A percentile compares a stretch with the other conserved stretches of the same genome.
Conservation (phyloP, 2,888 invertebrate genomes). For the Lordiphosa fenestrarum region DNA sequence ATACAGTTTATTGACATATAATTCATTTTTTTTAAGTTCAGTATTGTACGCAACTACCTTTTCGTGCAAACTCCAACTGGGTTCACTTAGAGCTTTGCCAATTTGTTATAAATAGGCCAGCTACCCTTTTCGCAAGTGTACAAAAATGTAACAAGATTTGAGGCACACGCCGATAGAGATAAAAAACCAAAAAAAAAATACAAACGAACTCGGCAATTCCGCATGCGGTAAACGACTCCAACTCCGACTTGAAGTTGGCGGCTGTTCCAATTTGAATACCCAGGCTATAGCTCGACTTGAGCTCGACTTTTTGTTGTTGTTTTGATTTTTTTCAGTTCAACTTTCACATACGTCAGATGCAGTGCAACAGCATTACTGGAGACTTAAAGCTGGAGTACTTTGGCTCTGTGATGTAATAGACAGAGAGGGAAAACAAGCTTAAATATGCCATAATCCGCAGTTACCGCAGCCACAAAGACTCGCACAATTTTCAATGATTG, state of each 20-base stretch:
- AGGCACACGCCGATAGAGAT: constrained; percentile 37
- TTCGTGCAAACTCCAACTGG: too few relatives aligned
- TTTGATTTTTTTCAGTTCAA: constrained; percentile 47
- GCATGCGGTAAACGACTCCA: constrained; percentile 29
- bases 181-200: constrained; percentile 9
- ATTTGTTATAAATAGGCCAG: too few relatives aligned
- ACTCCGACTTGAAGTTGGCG: constrained; percentile 13
- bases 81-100: too few relatives aligned
- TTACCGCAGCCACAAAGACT: constrained; percentile 34
- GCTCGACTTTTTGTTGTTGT: constrained; percentile 35
- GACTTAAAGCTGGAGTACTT: constrained; percentile 44
- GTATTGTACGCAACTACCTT: too few relatives aligned
- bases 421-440: constrained; percentile 24
- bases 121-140: not conserved
- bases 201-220: constrained; percentile 30
- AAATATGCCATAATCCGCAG: constrained; percentile 59
- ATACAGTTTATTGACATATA: too few relatives aligned
- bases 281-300: constrained; percentile 19
- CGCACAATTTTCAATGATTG: constrained; percentile 43
- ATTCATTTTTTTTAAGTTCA: too few relatives aligned
- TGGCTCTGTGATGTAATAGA: constrained; percentile 49
- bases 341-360: constrained; percentile 65
- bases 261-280: constrained; percentile 42
- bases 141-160: constrained; percentile 35
- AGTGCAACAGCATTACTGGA: constrained; percentile 52